A percentile compares a stretch with the other conserved stretches of the same genome.
phyloP scores from a whole-genome alignment of 2,113 vertebrate species.

The Syngnathus floridae region DNA sequence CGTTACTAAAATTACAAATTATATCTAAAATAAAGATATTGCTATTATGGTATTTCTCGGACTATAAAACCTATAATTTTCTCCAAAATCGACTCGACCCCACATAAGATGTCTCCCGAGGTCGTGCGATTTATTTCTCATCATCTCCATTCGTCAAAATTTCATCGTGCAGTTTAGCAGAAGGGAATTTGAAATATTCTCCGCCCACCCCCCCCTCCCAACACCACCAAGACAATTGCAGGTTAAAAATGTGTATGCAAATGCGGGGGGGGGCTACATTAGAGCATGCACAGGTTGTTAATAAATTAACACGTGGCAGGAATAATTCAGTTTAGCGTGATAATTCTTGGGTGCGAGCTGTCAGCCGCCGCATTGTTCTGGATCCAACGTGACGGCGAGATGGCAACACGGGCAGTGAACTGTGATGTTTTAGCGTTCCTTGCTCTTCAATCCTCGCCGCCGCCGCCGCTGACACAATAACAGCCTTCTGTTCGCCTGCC shows the following conservation, averaged over 20 bases:
- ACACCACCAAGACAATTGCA: conserved; percentile 49
- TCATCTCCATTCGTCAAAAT: conserved; percentile 49
- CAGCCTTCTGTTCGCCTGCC: conserved; percentile 54
- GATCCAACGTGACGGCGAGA: conserved; percentile 76
- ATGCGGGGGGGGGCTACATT: conserved; percentile 68
- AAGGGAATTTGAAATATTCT: conserved; percentile 54
- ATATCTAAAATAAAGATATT: no score
- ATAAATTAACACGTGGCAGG: conserved; percentile 87
- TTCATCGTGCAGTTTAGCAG: conserved; percentile 59
- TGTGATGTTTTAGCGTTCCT: conserved; percentile 73
- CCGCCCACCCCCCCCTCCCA: conserved; percentile 7
- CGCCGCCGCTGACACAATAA: conserved; percentile 62
- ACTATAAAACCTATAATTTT: no score
- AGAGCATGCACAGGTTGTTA: conserved; percentile 81
- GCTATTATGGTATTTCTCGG: no score
- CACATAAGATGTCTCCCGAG: conserved; percentile 64
- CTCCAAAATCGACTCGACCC: conserved; percentile 21
- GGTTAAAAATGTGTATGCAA: conserved; percentile 82
- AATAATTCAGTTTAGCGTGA: conserved; percentile 90
- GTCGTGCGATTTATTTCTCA: conserved; percentile 54
- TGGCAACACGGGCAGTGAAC: conserved; percentile 71
- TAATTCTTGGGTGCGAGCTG: conserved; percentile 83
- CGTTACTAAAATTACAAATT: not conserved
- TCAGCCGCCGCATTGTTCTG: conserved; percentile 85
- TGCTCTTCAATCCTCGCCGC: conserved; percentile 49